Conservation (phyloP, 2,797 vertebrate genomes). For the Phalanger gymnotis region DNA sequence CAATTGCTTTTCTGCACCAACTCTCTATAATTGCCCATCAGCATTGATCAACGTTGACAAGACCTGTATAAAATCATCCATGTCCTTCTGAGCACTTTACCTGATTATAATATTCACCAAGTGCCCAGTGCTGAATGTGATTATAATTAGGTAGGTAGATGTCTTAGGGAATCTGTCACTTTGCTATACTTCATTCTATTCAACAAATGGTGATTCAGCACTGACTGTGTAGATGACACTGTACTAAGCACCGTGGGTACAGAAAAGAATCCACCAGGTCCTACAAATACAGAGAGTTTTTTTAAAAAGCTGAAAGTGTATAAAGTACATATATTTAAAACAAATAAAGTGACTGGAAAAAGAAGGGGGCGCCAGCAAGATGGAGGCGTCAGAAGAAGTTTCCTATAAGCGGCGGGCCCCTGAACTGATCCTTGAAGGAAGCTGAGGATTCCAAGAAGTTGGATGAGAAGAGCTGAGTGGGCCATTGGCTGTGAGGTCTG, state of each 20-base stretch:
- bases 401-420: not conserved
- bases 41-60: not conserved
- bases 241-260: not conserved
- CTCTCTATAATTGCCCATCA: conserved; percentile 8
- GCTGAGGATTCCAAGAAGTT: not conserved
- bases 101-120: not conserved
- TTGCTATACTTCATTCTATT: not conserved
- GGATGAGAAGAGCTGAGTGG: not conserved
- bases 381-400: not conserved
- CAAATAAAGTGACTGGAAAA: not conserved
- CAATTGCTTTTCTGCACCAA: not conserved
- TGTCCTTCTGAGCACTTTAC: not conserved
- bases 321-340: not conserved
- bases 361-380: not conserved
- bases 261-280: not conserved
- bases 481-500: not conserved
- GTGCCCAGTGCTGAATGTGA: not conserved
- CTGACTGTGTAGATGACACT: not conserved
- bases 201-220: not conserved
- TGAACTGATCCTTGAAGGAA: not conserved
- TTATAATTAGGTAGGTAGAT: not conserved
- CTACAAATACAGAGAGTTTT: not conserved
- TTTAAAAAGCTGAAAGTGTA: not conserved
- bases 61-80: not conserved
- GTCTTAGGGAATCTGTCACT: not conserved